Base-by-base conservation (phyloP, 2,797 vertebrate species). In the Schizopygopsis malacanthus region DNA sequence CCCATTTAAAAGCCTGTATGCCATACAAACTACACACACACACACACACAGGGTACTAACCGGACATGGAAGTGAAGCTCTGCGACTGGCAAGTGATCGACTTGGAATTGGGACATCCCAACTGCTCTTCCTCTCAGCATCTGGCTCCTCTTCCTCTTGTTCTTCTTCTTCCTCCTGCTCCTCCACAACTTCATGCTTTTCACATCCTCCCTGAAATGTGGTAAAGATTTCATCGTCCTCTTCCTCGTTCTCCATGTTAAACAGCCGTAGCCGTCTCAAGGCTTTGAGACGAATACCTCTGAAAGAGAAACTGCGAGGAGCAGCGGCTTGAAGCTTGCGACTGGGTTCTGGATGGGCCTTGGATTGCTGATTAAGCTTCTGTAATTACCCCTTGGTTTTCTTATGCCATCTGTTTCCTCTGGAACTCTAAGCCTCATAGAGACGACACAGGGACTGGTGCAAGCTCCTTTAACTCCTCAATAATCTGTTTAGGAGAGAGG, bases 191-290 rank as follows among this genome's bases (percentile, higher is more conserved):
- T 89, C 93, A 86, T 95, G 94, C 7, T 94, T 94, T 94, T 95
- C 95, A 92, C 95, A 97, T 80, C 93, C 96, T 90, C 94, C 95
- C 96, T 97, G 96, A 97, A 96, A 97, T 89, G 96, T 93, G 54
- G 95, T 96, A 90, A 98, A 98, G 75, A 95, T 96, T 52, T 93
- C 91, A 78, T 95, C 97, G 71, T 96, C 97, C 86, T 97, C 95
- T 71, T 97, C 96, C 79, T 97, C 96, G 47, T 96, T 95, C 80
- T 97, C 96, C 92, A 96, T 96, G 78, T 61, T 80, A 72, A 80
- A 67, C 6, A 70, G 18, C 54, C 18, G 54, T 25, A 71, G 50
- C 47, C 13, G 54, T 70, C n/a, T 73, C 20, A 28, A 81, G 65
- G 37, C n/a, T 20, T 25, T 67, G 63, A 71, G 70, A 69, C 6